Evolutionary conservation across 2,888 invertebrate species (phyloP).

Genomic region (Bombylius major): DNA sequence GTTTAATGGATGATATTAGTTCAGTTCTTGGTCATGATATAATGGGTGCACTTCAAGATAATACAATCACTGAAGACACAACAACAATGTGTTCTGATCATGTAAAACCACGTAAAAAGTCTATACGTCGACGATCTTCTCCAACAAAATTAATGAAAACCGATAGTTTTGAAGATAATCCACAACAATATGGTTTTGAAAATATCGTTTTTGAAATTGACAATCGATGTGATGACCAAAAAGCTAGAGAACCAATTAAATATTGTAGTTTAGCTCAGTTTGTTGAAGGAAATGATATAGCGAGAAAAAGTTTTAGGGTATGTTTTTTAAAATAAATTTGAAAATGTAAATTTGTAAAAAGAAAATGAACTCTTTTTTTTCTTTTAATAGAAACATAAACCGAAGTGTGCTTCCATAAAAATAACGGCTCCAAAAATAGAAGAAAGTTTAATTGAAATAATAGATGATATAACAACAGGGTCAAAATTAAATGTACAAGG

Average conservation of each 20-base stretch:
- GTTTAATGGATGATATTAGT: slow-evolving; percentile 65
- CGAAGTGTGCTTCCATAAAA: slow-evolving; percentile 9
- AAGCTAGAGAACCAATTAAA: slow-evolving; percentile 44
- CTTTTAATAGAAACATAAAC: neutral
- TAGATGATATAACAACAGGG: too few relatives aligned
- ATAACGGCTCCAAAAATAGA: too few relatives aligned
- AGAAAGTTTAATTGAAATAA: too few relatives aligned
- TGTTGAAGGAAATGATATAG: slow-evolving; percentile 73
- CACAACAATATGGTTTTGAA: slow-evolving; percentile 53
- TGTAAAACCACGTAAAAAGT: slow-evolving; percentile 11
- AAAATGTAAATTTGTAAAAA: neutral
- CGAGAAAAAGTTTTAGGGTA: slow-evolving; percentile 59
- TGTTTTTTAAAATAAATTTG: neutral
- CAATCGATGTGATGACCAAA: slow-evolving; percentile 39
- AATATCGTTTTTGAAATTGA: slow-evolving; percentile 53
- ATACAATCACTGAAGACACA: slow-evolving; percentile 57
- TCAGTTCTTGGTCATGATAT: slow-evolving; percentile 60
- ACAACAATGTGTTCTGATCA: slow-evolving; percentile 48
- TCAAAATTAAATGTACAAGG: too few relatives aligned
- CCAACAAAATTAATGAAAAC: slow-evolving; percentile 40
- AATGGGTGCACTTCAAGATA: slow-evolving; percentile 52
- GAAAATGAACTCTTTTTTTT: neutral
- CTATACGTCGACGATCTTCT: slow-evolving; percentile 39
- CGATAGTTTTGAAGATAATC: slow-evolving; percentile 28
- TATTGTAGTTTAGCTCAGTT: slow-evolving; percentile 72